Evolutionary conservation across 2,797 vertebrate genomes (phyloP).

Genomic region (Eurystomus glaucurus): DNA sequence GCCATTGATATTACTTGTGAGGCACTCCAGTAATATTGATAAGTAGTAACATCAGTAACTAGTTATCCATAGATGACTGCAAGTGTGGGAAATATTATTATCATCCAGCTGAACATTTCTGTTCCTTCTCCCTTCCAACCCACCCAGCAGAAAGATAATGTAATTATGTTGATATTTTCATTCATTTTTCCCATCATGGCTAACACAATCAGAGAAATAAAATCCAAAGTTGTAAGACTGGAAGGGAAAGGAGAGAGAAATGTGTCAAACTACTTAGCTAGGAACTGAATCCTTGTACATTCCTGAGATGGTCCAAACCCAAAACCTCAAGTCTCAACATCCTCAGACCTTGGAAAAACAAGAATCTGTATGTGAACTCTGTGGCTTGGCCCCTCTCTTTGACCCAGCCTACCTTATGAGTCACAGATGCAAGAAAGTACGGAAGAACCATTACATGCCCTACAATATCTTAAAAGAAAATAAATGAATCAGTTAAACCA

Average conservation of each 20-base stretch:
- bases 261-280: background rate
- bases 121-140: background rate
- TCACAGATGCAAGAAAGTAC: conserved; percentile 5
- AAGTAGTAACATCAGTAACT: background rate
- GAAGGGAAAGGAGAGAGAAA: background rate
- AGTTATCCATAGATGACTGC: background rate
- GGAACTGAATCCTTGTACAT: background rate
- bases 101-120: background rate
- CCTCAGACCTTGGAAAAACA: background rate
- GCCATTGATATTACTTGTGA: background rate
- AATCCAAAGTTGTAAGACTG: background rate
- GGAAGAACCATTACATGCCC: background rate
- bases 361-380: background rate
- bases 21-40: background rate
- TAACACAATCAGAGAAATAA: background rate
- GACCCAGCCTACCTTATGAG: background rate
- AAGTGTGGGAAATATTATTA: background rate
- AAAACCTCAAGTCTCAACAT: background rate
- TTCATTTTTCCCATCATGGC: background rate
- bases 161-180: background rate
- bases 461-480: conserved; percentile 26
- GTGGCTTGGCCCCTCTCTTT: background rate
- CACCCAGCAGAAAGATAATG: background rate
- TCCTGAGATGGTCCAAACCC: background rate
- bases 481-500: conserved; percentile 36